A percentile compares a stretch with the other conserved stretches of the same genome.
Evolutionary conservation across 2,113 vertebrate species (phyloP).

Genomic region (Gymnocephalus cernua): DNA sequence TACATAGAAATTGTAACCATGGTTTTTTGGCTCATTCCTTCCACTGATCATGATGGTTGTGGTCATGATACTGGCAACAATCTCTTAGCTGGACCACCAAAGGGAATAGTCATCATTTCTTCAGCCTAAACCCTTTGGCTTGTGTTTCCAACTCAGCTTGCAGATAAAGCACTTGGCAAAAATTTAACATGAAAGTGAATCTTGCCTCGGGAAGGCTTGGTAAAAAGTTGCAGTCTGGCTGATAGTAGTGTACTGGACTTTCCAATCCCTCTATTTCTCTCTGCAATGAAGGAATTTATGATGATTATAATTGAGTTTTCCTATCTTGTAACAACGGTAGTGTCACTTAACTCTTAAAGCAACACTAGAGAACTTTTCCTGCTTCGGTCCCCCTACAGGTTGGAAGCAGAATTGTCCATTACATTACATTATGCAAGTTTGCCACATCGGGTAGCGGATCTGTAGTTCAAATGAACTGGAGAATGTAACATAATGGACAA

Average conservation of each 20-base stretch:
- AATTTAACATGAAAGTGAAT: constrained; percentile 48
- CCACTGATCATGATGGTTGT: constrained; percentile 58
- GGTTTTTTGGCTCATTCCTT: constrained; percentile 58
- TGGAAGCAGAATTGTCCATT: no score
- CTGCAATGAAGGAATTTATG: constrained; percentile 17
- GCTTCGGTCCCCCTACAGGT: no score
- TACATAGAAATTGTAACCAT: constrained; percentile 51
- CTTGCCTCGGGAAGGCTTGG: constrained; percentile 31
- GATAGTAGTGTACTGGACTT: constrained; percentile 27
- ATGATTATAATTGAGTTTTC: constrained; percentile 17
- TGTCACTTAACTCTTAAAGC: neutral
- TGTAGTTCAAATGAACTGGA: no score
- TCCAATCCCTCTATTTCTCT: constrained; percentile 14
- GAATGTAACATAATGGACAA: no score
- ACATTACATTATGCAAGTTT: no score
- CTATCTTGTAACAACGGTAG: constrained; percentile 13
- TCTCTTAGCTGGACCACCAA: constrained; percentile 46
- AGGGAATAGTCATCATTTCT: constrained; percentile 46
- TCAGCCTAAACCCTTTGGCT: constrained; percentile 16
- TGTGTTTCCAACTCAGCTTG: constrained; percentile 40
- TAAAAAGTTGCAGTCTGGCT: constrained; percentile 34
- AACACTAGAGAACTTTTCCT: no score
- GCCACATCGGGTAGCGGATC: no score
- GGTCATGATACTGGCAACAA: constrained; percentile 54
- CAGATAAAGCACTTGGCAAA: constrained; percentile 68